Conservation (phyloP, 1,140 invertebrate genomes). For the Oreohelix idahoensis region DNA sequence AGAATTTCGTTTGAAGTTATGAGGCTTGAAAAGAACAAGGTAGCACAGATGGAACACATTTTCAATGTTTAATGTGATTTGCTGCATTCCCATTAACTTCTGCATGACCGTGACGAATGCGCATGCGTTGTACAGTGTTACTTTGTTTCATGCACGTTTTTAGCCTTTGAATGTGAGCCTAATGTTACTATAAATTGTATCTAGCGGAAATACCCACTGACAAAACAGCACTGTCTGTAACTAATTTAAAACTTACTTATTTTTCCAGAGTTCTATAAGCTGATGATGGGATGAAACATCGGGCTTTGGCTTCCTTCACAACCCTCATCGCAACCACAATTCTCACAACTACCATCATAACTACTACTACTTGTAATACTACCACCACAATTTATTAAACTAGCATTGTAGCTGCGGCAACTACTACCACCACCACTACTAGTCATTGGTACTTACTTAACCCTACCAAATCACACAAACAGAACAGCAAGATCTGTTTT, state of each 20-base stretch:
- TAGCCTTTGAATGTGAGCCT: neutral
- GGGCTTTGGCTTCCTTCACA: neutral
- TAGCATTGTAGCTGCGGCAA: neutral
- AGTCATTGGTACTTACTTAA: neutral
- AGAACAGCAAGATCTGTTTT: too few species aligned
- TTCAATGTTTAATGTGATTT: too few species aligned
- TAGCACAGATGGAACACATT: too few species aligned
- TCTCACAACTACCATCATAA: neutral
- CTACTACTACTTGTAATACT: neutral
- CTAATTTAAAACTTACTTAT: conserved; percentile 29
- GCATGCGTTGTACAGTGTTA: neutral
- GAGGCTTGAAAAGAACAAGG: too few species aligned
- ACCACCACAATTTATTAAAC: neutral
- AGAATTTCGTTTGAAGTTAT: too few species aligned
- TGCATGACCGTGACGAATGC: neutral
- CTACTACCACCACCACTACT: neutral
- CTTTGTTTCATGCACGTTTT: neutral
- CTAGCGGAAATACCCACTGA: neutral
- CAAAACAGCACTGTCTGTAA: neutral
- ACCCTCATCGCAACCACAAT: neutral
- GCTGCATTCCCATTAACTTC: neutral
- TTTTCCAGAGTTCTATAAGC: conserved; percentile 60
- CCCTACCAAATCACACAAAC: too few species aligned
- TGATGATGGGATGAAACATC: conserved; percentile 58
- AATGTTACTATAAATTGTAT: neutral